phyloP scores from a whole-genome alignment of 2,113 vertebrate species.

The Pseudopodoces humilis region DNA sequence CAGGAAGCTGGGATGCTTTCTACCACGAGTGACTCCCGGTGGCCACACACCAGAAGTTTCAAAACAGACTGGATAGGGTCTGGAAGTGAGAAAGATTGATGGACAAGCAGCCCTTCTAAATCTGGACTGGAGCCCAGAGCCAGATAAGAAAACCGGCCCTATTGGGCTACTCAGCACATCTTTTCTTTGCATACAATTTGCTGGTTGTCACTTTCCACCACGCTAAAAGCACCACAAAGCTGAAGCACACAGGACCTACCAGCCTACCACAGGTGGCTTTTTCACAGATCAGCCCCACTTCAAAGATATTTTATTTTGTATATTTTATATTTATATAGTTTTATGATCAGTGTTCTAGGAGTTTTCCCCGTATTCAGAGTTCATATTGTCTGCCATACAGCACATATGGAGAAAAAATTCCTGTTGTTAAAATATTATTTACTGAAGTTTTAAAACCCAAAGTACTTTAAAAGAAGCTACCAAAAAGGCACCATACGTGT shows the following conservation, averaged over 20 bases:
- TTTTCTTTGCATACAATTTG: background rate
- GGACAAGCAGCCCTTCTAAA: background rate
- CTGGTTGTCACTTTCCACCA: background rate
- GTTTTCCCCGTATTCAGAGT: background rate
- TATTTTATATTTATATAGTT: background rate
- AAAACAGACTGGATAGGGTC: background rate
- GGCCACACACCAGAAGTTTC: background rate
- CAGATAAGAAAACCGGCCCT: background rate
- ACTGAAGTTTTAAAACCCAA: background rate
- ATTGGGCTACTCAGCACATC: background rate
- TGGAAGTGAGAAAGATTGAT: background rate
- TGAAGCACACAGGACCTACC: background rate
- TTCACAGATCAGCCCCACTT: background rate
- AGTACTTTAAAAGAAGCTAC: constrained; percentile 22
- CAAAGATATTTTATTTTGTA: background rate
- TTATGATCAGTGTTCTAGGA: background rate
- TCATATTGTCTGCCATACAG: background rate
- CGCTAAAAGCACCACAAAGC: background rate
- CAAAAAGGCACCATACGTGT: constrained; percentile 5
- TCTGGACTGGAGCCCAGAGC: background rate
- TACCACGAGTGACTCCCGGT: background rate
- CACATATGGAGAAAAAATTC: background rate
- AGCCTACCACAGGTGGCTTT: background rate
- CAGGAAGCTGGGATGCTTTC: background rate
- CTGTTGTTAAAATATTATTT: background rate